Conservation (phyloP, 2,888 invertebrate genomes). For the Xanthorhoe designata region DNA sequence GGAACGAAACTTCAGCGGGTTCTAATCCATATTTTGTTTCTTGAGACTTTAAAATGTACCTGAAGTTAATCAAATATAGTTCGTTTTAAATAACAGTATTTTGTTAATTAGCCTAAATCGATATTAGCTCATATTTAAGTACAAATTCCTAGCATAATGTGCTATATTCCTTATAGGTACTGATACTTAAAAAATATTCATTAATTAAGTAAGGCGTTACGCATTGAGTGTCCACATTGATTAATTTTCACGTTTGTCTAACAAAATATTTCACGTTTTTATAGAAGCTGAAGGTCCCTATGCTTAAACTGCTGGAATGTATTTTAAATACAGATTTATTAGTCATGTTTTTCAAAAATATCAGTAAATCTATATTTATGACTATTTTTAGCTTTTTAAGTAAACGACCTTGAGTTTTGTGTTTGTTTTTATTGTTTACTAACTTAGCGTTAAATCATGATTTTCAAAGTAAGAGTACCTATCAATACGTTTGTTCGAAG, state of each 20-base stretch:
- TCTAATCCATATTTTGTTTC: neutral
- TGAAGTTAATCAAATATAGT: conserved; percentile 1
- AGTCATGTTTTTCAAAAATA: neutral
- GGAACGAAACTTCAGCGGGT: neutral
- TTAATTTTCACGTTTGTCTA: conserved; percentile 8
- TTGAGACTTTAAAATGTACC: conserved; percentile 6
- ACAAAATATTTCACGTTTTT: conserved; percentile 6
- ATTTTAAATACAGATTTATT: neutral
- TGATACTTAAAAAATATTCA: conserved; percentile 22
- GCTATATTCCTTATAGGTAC: conserved; percentile 43
- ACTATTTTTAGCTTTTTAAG: neutral
- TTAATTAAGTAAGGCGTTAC: conserved; percentile 14
- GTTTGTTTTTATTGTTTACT: conserved; percentile 8
- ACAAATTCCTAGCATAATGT: conserved; percentile 35
- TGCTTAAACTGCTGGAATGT: conserved; percentile 1
- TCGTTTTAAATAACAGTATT: neutral
- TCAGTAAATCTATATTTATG: neutral
- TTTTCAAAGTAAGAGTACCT: conserved; percentile 4
- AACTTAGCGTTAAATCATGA: conserved; percentile 22
- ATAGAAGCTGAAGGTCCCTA: conserved; percentile 3
- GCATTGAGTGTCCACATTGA: neutral
- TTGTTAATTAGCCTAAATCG: conserved; percentile 8
- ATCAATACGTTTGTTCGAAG: neutral
- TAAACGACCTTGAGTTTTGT: neutral
- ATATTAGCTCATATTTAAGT: conserved; percentile 11